phyloP scores from a whole-genome alignment of 2,888 invertebrate species.

The Lasius fuliginosus region DNA sequence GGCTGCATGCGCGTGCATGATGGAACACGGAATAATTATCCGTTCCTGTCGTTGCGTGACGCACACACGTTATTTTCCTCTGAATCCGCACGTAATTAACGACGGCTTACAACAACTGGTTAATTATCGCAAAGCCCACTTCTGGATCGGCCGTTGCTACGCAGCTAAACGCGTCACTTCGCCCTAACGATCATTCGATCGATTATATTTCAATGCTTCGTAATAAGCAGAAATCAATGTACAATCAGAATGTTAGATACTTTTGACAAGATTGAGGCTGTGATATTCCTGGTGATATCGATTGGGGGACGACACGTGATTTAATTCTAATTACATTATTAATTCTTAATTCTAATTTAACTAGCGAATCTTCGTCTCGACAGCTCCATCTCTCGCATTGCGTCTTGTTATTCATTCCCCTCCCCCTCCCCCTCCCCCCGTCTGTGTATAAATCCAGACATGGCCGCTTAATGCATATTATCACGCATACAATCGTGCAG shows the following conservation, averaged over 20 bases:
- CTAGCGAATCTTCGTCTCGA: background rate
- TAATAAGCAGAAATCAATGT: conserved; percentile 17
- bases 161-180: conserved; percentile 29
- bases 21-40: conserved; percentile 68
- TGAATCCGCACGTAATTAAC: conserved; percentile 72
- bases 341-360: background rate
- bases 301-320: background rate
- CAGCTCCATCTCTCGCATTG: conserved; percentile 11
- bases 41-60: conserved; percentile 67
- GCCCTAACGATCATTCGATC: conserved; percentile 33
- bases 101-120: conserved; percentile 67
- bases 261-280: background rate
- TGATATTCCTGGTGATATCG: background rate
- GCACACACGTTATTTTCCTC: conserved; percentile 71
- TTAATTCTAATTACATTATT: background rate
- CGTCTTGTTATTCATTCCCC: conserved; percentile 19
- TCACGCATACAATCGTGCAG: conserved; percentile 29
- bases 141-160: conserved; percentile 24
- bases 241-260: background rate
- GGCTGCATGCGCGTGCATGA: conserved; percentile 63
- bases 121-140: conserved; percentile 67
- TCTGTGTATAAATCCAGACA: conserved; percentile 12
- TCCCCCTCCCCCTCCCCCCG: no score
- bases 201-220: conserved; percentile 26
- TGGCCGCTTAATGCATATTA: conserved; percentile 44